Evolutionary conservation across 2,113 vertebrate genomes (phyloP).

Genomic region (Malurus elegans): DNA sequence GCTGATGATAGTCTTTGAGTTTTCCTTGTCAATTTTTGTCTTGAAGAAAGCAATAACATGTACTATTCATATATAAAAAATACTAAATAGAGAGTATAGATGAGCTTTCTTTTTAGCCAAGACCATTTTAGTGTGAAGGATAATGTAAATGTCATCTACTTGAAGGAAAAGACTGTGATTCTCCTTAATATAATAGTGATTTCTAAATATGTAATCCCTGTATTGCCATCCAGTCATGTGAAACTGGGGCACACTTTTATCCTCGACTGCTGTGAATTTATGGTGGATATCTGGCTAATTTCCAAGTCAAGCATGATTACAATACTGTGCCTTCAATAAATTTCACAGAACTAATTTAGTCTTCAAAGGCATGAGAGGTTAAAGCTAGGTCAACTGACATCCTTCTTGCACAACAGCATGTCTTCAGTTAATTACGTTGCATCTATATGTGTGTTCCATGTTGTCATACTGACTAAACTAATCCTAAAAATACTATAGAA

Average conservation of each 20-base stretch:
- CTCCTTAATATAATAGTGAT: background rate
- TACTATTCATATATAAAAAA: background rate
- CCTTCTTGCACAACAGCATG: background rate
- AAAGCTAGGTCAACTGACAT: constrained; percentile 49
- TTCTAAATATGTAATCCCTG: background rate
- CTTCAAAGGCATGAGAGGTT: constrained; percentile 30
- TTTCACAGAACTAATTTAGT: constrained; percentile 47
- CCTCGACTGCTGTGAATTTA: background rate
- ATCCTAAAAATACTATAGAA: constrained; percentile 16
- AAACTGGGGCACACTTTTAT: background rate
- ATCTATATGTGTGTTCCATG: constrained; percentile 10
- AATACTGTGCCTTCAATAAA: constrained; percentile 4
- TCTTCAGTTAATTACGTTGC: constrained; percentile 53
- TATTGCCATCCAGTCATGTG: background rate
- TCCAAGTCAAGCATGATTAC: constrained; percentile 36
- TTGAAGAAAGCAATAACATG: background rate
- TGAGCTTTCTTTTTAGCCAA: background rate
- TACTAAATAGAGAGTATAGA: background rate
- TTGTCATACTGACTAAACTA: constrained; percentile 42
- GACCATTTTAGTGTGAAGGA: background rate
- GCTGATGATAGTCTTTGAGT: background rate
- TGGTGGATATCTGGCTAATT: constrained; percentile 30
- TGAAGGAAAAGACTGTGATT: background rate
- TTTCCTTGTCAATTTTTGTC: background rate
- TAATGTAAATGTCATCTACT: background rate